Evolutionary conservation across 2,797 vertebrate genomes (phyloP).

Genomic region (Danio tinwini): DNA sequence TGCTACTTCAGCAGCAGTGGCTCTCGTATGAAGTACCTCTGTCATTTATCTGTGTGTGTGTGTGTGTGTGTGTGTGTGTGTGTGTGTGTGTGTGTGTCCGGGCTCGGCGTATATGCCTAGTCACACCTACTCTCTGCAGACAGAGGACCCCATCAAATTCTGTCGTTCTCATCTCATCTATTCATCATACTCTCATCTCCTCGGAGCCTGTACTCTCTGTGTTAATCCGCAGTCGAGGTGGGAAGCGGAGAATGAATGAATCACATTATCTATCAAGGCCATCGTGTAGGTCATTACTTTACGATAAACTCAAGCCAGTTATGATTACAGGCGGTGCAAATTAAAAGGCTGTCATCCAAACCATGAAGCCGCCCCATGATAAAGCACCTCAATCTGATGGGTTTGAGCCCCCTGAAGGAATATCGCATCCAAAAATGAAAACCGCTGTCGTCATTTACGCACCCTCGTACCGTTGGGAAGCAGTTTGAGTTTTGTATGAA

Average conservation of each 20-base stretch:
- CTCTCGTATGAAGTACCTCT: constrained; percentile 51
- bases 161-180: constrained; percentile 36
- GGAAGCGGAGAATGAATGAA: constrained; percentile 32
- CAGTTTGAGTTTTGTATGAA: background rate
- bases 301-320: constrained; percentile 47
- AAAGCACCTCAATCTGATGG: constrained; percentile 21
- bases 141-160: constrained; percentile 34
- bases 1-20: constrained; percentile 36
- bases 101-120: constrained; percentile 10
- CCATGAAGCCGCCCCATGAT: constrained; percentile 28
- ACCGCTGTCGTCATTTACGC: constrained; percentile 4
- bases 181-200: constrained; percentile 37
- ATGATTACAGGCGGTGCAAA: constrained; percentile 37
- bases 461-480: background rate
- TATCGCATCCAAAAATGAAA: constrained; percentile 12
- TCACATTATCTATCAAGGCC: constrained; percentile 41
- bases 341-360: constrained; percentile 43
- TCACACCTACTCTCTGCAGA: constrained; percentile 18
- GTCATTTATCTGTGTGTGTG: constrained; percentile 7
- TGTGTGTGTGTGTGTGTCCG: constrained; percentile 5
- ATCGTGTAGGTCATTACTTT: constrained; percentile 48
- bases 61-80: background rate
- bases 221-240: constrained; percentile 16
- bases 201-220: background rate
- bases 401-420: constrained; percentile 13